These are phyloP conservation scores for Cryptosula pallasiana DNA, from an alignment of 2,888 invertebrate genomes.

Conservation along the genomic window DNA sequence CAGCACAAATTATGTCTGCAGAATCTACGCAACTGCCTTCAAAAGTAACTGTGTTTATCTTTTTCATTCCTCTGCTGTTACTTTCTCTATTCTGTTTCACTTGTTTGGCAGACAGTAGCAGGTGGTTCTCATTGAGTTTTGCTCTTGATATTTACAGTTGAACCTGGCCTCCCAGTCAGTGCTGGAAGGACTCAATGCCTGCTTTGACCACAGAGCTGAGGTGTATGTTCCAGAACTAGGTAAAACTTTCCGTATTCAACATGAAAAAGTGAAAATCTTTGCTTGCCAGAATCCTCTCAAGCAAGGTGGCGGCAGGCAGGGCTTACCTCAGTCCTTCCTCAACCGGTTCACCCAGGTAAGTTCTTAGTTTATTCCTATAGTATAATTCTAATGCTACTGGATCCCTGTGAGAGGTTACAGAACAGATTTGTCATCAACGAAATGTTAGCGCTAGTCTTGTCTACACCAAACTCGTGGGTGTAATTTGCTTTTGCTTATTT, in stretches of 20 bases:
- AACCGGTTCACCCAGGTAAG: constrained; percentile 90
- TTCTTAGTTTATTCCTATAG: background rate
- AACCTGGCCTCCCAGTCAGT: constrained; percentile 98
- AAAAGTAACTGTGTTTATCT: no score
- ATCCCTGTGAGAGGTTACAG: no score
- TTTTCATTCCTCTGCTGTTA: no score
- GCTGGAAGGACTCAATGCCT: constrained; percentile 95
- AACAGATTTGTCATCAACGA: background rate
- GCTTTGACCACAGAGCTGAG: constrained; percentile 93
- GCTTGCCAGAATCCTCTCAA: constrained; percentile 95
- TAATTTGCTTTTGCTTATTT: no score
- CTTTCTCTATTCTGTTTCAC: no score
- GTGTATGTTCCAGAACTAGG: constrained; percentile 92
- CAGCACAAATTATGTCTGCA: no score
- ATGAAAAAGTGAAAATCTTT: constrained; percentile 77
- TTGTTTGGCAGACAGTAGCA: no score
- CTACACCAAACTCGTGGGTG: no score
- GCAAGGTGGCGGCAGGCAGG: constrained; percentile 92
- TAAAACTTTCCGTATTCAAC: constrained; percentile 69
- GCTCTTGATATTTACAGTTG: constrained; percentile 58
- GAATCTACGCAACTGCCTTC: no score
- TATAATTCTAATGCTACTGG: background rate
- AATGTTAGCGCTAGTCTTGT: background rate
- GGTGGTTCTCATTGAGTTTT: no score
- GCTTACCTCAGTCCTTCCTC: constrained; percentile 90